Percentiles rank a stretch among this genome's conserved stretches.
Evolutionary conservation across 2,797 vertebrate species (phyloP).

Genomic region (Sebastes vulpes): DNA sequence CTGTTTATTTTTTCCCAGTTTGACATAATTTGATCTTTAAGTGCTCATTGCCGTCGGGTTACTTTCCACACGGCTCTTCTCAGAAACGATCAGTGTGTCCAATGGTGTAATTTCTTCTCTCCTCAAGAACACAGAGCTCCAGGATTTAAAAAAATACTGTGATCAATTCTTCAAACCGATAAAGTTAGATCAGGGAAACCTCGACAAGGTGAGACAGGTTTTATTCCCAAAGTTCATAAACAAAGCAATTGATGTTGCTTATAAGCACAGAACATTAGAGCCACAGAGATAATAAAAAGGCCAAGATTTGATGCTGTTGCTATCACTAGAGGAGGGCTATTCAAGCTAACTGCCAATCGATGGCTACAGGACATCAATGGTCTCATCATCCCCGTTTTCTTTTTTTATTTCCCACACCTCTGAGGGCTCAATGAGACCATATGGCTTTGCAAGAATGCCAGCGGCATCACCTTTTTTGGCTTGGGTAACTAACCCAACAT

Average conservation of each 20-base stretch:
- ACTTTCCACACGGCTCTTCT: too few relatives aligned
- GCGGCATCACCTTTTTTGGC: neutral
- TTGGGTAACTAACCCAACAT: neutral
- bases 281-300: neutral
- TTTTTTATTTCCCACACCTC: neutral
- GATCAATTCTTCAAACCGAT: neutral
- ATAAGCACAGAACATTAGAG: neutral
- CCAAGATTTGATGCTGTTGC: neutral
- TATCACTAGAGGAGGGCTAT: neutral
- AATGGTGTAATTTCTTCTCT: too few relatives aligned
- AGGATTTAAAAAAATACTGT: too few relatives aligned
- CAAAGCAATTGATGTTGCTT: neutral
- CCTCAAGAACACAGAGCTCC: too few relatives aligned
- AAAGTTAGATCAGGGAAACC: neutral
- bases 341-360: neutral
- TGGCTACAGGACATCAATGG: neutral
- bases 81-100: too few relatives aligned
- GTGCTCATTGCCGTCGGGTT: too few relatives aligned
- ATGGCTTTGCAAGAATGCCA: neutral
- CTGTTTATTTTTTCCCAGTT: neutral
- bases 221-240: neutral
- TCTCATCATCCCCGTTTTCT: neutral
- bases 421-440: neutral
- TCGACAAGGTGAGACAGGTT: neutral
- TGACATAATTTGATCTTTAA: neutral